Conservation (phyloP, 2,888 invertebrate species). For the Rotaria socialis region DNA sequence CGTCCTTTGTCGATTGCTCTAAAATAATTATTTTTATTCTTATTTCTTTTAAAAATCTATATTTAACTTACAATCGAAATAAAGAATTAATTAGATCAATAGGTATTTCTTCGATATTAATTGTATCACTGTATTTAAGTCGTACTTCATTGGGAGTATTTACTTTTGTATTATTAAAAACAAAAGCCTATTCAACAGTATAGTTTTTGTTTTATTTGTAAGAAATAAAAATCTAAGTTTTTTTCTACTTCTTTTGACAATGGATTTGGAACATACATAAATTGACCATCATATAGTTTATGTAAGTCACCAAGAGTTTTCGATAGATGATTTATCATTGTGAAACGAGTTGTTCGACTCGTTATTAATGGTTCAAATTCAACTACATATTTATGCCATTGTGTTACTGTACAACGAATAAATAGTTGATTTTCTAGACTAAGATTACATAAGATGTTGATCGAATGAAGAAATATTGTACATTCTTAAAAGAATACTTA, state of each 20-base stretch:
- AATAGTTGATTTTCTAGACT: constrained; percentile 4
- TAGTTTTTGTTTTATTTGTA: background rate
- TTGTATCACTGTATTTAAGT: background rate
- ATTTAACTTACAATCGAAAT: background rate
- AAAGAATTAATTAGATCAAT: background rate
- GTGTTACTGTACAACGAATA: background rate
- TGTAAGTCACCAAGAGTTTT: background rate
- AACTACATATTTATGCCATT: background rate
- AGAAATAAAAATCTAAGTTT: background rate
- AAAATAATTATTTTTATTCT: background rate
- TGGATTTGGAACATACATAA: background rate
- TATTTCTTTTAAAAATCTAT: background rate
- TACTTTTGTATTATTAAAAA: background rate
- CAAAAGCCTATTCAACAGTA: background rate
- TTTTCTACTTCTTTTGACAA: background rate
- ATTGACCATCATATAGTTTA: constrained; percentile 6
- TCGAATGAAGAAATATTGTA: too few relatives aligned
- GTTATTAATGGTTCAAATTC: background rate
- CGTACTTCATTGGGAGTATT: background rate
- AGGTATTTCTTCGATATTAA: background rate
- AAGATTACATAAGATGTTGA: background rate
- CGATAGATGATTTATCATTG: background rate
- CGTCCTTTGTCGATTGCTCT: background rate
- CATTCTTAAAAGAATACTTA: background rate
- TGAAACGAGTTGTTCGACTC: background rate